Percentiles rank a stretch among this genome's conserved stretches.
Evolutionary conservation across 2,888 invertebrate species (phyloP).

Genomic region (Sinhomidia bicolor): DNA sequence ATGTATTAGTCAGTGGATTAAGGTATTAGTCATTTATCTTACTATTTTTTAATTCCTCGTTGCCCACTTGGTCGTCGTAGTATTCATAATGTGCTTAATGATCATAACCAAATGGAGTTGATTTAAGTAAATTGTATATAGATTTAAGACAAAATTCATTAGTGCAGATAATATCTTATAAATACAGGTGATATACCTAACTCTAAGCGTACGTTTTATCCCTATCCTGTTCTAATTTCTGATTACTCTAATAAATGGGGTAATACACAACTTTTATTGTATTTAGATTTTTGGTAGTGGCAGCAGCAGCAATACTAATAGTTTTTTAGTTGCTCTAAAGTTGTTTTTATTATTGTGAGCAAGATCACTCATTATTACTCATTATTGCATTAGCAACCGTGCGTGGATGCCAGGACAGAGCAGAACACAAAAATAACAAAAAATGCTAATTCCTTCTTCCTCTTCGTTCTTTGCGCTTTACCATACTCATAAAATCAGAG

Average conservation of each 20-base stretch:
- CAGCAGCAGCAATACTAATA: neutral
- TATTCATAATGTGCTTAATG: neutral
- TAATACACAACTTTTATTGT: conserved; percentile 15
- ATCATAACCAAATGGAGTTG: neutral
- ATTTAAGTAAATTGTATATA: neutral
- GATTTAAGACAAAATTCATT: neutral
- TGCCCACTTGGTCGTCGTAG: neutral
- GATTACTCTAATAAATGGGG: conserved; percentile 34
- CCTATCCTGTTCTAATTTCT: conserved; percentile 57
- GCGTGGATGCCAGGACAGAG: conserved; percentile 56
- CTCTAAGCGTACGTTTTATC: neutral
- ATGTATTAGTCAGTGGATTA: too few relatives aligned
- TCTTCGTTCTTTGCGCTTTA: conserved; percentile 18
- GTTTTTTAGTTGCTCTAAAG: neutral
- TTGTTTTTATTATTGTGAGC: neutral
- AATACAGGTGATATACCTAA: neutral
- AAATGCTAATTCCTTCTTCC: conserved; percentile 69
- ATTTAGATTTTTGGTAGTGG: neutral
- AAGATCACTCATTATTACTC: too few relatives aligned
- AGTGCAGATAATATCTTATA: too few relatives aligned
- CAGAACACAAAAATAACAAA: conserved; percentile 2
- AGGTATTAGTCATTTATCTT: too few relatives aligned
- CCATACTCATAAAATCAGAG: conserved; percentile 22
- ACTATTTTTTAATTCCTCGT: conserved; percentile 7
- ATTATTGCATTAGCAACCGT: too few relatives aligned